Conservation (phyloP, 2,797 vertebrate genomes). For the Poecile montanus region DNA sequence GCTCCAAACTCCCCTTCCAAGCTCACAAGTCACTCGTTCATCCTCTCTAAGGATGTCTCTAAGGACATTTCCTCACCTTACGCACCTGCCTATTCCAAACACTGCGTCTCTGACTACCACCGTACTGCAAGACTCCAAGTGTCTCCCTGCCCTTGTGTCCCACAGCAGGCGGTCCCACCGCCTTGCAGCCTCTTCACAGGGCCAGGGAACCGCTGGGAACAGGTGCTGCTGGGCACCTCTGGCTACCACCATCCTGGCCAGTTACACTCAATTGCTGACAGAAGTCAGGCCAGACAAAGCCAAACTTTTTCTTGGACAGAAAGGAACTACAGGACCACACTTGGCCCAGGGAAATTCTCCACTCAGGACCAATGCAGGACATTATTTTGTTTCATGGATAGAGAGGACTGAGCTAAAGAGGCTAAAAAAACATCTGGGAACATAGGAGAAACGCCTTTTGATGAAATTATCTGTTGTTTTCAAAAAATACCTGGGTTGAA, state of each 20-base stretch:
- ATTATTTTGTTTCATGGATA: neutral
- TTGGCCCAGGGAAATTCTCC: neutral
- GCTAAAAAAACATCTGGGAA: neutral
- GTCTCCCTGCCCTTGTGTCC: neutral
- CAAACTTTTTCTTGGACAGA: neutral
- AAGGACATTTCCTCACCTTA: neutral
- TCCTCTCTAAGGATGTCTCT: neutral
- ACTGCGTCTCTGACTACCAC: neutral
- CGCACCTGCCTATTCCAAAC: neutral
- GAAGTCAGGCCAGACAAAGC: neutral
- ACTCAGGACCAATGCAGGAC: fast-evolving
- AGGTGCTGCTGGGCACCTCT: neutral
- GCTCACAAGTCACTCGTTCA: neutral
- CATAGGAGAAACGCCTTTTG: neutral
- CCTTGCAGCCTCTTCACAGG: neutral
- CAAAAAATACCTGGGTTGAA: neutral
- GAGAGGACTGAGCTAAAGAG: fast-evolving
- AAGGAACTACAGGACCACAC: neutral
- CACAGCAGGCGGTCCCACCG: neutral
- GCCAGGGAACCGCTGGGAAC: fast-evolving
- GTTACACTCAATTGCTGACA: neutral
- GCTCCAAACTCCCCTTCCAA: neutral
- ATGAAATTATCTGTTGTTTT: neutral
- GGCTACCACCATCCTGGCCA: neutral
- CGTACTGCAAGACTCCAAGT: fast-evolving